Base-by-base conservation (phyloP, 2,797 vertebrate species). In the Adrianichthys oophorus region DNA sequence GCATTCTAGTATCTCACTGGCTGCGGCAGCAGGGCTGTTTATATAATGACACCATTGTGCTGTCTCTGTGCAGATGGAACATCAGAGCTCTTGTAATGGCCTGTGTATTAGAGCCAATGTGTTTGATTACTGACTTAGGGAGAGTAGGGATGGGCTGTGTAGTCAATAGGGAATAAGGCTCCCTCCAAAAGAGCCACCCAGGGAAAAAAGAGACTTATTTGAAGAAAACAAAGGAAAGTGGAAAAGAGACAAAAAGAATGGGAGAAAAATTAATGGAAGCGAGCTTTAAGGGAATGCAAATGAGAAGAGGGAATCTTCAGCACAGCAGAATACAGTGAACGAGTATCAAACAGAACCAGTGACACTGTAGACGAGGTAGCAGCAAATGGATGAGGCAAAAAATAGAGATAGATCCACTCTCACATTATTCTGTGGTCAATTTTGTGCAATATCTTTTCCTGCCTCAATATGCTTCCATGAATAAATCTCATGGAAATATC, bases 71-170 rank as follows among this genome's bases (percentile, higher is more conserved):
- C 87, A 88, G 90, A 88, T 85, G 86, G 89, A 90, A 87, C 89
- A 89, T 87, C 85, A 90, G 85, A 87, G 86, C 87, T 79, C 81
- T 83, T 89, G 87, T 92, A 92, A 92, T 91, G 87, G 89, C 77
- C 82, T 87, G 83, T 86, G 86, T 91, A 89, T 90, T 89, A 92
- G 87, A 80, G 85, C 74, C 84, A 88, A 87, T 89, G 87, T 78
- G 84, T 91, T 90, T 92, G 91, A 92, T 92, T 91, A 92, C 87
- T 87, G 86, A 88, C 83, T 89, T 80, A 68, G 80, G 80, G 82
- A 86, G 82, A 88, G 82, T 64, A 37, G 62, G 74, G 83, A 86
- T 82, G 83, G 81, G 87, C 84, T 84, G 83, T 72, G 72, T 76
- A 81, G 81, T 80, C 87, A 82, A 78, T 82, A 58, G 89, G 87